Evolutionary conservation across 2,113 vertebrate genomes (phyloP), one percentile per base, ranked within the genome.

Genomic region (Cromileptes altivelis): DNA sequence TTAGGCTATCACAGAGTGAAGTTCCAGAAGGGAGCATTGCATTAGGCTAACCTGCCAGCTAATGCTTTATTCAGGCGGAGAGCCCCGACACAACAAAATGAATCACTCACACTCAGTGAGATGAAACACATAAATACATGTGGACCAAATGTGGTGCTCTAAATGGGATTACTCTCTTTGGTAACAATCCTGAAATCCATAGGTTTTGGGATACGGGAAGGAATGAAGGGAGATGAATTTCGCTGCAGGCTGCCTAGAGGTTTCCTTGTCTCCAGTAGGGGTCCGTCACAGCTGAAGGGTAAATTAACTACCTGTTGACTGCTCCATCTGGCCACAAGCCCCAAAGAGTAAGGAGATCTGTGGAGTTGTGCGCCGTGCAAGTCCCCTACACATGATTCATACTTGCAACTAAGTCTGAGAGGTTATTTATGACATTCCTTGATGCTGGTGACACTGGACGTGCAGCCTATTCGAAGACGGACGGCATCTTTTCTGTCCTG

Each of bases 1-100:
- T 77, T 17, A 85, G 89, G 89, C 86, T 84, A 88, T 71, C 56
- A 14, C 75, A 73, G 23, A 84, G 75, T 27, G 79, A 92, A 82
- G 86, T 75, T 85, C 81, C 82, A 88, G 82, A 83, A 79, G 76
- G 79, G 74, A 85, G 83, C 88, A 64, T 78, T 82, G 74, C 86
- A 87, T 92, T 84, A 82, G 86, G 77, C 75, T 84, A 87, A 88
- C 89, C 86, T 85, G 78, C 63, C 64, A 82, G 85, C 88, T 84
- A 78, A 84, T 87, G 82, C 86, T 84, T 85, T 84, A 89, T 83
- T 86, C 83, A 84, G 72, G 70, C 72, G 67, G 56, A 64, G 50
- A 64, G 57, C 68, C 62, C 60, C 15, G 45, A 70, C 72, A 83
- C 64, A 82, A 89, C 82, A 69, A 78, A 87, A 86, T 74, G n/a